Evolutionary conservation across 2,888 invertebrate genomes (phyloP), one percentile per base, ranked within the genome.

Genomic region (Phaedon cochleariae): DNA sequence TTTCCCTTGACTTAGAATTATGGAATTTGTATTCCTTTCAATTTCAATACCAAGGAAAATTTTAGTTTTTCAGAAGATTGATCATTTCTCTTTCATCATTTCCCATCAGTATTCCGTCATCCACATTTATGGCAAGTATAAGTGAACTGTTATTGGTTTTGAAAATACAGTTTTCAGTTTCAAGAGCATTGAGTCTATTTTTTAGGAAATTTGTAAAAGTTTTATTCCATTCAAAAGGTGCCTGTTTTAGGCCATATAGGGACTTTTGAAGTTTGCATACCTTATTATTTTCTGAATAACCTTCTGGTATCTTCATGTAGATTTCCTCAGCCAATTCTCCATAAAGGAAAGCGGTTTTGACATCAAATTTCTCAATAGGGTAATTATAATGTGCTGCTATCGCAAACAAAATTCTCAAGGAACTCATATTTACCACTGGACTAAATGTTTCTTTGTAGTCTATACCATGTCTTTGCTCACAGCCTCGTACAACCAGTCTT

Each of bases 261-360:
- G 29, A 48, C 53, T 68, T 68, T 10, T 26, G 59, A 52, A 60
- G 52, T 41, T 60, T 53, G 31, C 54, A 62, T 6, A 62, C 48
- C 41, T 58, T 18, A 20, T 49, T 34, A 59, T 53, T 21, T 34
- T n/a, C 31, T 18, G 59, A 26, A 29, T 29, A 71, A 7, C 71
- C 68, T 55, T 66, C 65, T 20, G 71, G 71, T 18, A 65, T 5
- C 9, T 71, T 17, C 66, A 72, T 72, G 41, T 57, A 70, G n/a
- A 72, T 66, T 34, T 67, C 57, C 59, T 70, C 69, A 22, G 22
- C 22, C 9, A 70, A 12, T 10, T 67, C 37, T 34, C 69, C 65
- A 62, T 72, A 63, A 7, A 73, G 57, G 37, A 67, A 72, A 7
- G 70, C 70, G 7, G 70, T 64, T 67, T 71, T 67, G 1, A 73